These are phyloP conservation scores for Rana temporaria DNA, from an alignment of 2,113 vertebrate genomes.

Conservation along the genomic window DNA sequence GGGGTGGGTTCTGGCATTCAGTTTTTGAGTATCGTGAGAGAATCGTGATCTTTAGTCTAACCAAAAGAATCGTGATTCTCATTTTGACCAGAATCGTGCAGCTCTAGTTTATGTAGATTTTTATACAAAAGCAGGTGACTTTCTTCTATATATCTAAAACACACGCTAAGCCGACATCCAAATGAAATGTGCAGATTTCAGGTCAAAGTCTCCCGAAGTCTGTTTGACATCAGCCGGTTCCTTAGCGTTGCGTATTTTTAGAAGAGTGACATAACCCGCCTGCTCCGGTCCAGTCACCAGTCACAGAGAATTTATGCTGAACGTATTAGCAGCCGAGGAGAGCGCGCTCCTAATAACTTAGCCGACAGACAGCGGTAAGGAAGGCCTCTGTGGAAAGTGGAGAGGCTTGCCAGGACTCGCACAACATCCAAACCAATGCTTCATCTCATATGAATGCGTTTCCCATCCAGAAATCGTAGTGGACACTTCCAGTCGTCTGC, in stretches of 20 bases:
- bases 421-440: constrained; percentile 13
- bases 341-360: constrained; percentile 6
- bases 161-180: not conserved
- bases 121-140: no score
- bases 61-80: no score
- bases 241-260: no score
- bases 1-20: no score
- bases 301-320: not conserved
- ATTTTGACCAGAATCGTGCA: no score
- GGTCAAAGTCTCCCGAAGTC: not conserved
- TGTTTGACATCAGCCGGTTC: not conserved
- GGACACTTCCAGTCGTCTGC: constrained; percentile 27
- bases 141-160: no score
- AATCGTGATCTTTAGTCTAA: no score
- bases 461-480: constrained; percentile 9
- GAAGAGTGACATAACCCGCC: no score
- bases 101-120: no score
- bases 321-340: not conserved
- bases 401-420: not conserved
- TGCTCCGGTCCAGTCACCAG: not conserved
- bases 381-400: constrained; percentile 34
- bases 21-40: no score
- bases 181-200: not conserved
- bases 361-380: not conserved
- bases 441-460: constrained; percentile 36